phyloP scores from a whole-genome alignment of 2,888 invertebrate genomes.

The Mesoligia furuncula region DNA sequence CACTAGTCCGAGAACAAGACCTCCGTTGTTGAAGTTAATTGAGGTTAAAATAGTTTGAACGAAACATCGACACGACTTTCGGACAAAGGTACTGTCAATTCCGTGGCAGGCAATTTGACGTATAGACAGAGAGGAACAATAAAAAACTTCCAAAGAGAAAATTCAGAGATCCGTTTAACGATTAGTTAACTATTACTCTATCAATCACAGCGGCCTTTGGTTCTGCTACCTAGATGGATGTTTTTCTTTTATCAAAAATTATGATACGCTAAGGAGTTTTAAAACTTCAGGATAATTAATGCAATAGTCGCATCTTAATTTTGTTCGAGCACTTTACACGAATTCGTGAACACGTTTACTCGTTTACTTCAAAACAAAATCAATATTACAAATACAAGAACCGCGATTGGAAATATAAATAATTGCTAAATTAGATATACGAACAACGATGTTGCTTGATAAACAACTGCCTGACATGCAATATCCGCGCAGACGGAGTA shows the following conservation, averaged over 20 bases:
- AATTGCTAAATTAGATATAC: slow-evolving; percentile 66
- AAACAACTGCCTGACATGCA: slow-evolving; percentile 73
- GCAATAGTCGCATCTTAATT: background rate
- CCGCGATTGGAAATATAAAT: slow-evolving; percentile 60
- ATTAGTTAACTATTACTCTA: slow-evolving; percentile 68
- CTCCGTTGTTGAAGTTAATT: slow-evolving; percentile 82
- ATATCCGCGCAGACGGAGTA: slow-evolving; percentile 65
- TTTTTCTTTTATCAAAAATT: slow-evolving; percentile 10
- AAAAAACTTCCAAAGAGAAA: slow-evolving; percentile 78
- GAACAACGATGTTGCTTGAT: slow-evolving; percentile 69
- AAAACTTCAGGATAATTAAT: background rate
- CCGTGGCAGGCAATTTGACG: slow-evolving; percentile 70
- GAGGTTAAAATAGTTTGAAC: slow-evolving; percentile 82
- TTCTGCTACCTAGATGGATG: background rate
- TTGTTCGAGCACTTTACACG: background rate
- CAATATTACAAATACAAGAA: slow-evolving; percentile 39
- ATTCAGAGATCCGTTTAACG: slow-evolving; percentile 73
- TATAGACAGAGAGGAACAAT: slow-evolving; percentile 75
- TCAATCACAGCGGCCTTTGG: slow-evolving; percentile 60
- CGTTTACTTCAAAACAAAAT: slow-evolving; percentile 36
- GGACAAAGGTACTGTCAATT: slow-evolving; percentile 84
- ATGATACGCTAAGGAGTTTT: background rate
- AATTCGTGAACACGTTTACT: slow-evolving; percentile 16
- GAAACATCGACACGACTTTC: slow-evolving; percentile 80
- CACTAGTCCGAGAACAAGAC: slow-evolving; percentile 81